Base-by-base conservation (phyloP, 2,797 vertebrate genomes). In the Heteromormyrus szaboi region DNA sequence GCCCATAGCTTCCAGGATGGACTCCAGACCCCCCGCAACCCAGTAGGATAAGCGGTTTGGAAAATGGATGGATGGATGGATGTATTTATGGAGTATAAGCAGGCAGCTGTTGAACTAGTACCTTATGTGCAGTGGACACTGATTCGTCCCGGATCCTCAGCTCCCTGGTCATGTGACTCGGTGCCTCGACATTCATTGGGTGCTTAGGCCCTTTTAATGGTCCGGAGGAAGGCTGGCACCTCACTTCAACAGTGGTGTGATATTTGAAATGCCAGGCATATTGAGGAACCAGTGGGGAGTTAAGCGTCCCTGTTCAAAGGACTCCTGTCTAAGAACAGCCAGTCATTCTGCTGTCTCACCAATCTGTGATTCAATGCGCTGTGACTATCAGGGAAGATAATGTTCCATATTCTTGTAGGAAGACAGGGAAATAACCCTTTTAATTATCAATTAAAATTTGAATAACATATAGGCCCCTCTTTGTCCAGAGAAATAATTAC, bases 361-460 rank as follows among this genome's bases (percentile, higher is more conserved):
- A 41, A 41, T 12, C 29, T 83, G n/a, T 19, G 41, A n/a, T 88
- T 81, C 29, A 81, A 19, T 4, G 17, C 9, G 0, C 59, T 25
- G 5, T 56, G 51, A 59, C 25, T 54, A 84, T 37, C 37, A 4
- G 25, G 41, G 19, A 84, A 84, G n/a, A n/a, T 88, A 88, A 46
- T 84, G 37, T 88, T 33, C 46, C 85, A 54, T 46, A 86, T 41
- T 50, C 22, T 41, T 54, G 12, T 37, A 86, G 29, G 85, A 29
- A 33, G 25, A 86, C 29, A 54, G 48, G 62, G 68, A 62, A 85
- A 65, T 68, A 46, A 33, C 19, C 37, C 29, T 65, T 86, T 65
- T 89, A 89, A 86, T 86, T 86, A 85, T 76, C 59, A 89, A 89
- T 89, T 89, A 89, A 86, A 89, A 86, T 86, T 76, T 54, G 33